A percentile compares a stretch with the other conserved stretches of the same genome.
phyloP scores from a whole-genome alignment of 1,140 invertebrate genomes.

The Meloidogyne exigua region DNA sequence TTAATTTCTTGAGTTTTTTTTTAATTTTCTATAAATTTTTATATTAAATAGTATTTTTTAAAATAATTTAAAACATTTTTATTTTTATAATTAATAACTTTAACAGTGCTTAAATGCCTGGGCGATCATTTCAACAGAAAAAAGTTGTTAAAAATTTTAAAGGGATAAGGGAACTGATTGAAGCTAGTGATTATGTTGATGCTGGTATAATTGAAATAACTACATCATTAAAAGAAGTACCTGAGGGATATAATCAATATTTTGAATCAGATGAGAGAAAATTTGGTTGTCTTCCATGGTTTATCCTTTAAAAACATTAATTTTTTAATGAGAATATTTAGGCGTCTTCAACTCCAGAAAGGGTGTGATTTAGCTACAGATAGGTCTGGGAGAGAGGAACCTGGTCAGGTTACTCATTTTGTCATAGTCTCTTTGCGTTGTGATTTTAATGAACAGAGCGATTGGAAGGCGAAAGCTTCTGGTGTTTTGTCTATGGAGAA shows the following conservation, averaged over 20 bases:
- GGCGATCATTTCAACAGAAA: neutral
- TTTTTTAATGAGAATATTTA: neutral
- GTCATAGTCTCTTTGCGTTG: conserved; percentile 15
- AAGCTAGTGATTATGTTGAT: conserved; percentile 13
- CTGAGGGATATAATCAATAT: neutral
- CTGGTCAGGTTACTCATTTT: neutral
- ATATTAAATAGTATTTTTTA: no score
- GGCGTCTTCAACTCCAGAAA: conserved; percentile 15
- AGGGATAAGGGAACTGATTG: neutral
- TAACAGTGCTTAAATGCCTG: neutral
- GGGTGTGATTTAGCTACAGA: neutral
- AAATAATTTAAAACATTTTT: no score
- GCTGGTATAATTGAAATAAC: conserved; percentile 17
- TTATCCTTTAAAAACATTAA: neutral
- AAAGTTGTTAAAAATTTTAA: neutral
- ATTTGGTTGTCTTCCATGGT: conserved; percentile 24
- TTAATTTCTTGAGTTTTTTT: no score
- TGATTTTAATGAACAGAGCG: neutral
- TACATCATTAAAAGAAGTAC: conserved; percentile 4
- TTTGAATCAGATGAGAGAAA: neutral
- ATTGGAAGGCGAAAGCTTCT: conserved; percentile 18
- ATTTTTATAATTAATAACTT: no score
- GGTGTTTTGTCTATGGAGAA: conserved; percentile 23
- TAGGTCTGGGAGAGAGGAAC: neutral
- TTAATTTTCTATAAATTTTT: no score